Evolutionary conservation across 2,113 vertebrate species (phyloP).

Genomic region (Glareola pratincola): DNA sequence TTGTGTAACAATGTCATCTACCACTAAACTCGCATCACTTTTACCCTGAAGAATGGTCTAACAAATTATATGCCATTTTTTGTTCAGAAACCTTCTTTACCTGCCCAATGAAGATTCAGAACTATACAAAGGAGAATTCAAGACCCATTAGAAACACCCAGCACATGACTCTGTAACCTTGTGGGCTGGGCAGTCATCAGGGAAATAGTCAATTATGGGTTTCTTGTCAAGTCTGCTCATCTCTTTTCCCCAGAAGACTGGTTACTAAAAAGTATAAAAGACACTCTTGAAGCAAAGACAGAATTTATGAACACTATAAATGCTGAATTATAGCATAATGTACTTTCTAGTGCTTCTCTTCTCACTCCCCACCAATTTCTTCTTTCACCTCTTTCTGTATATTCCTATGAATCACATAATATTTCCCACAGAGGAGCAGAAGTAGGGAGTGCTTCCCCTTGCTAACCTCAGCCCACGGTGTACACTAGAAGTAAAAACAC

Average conservation of each 20-base stretch:
- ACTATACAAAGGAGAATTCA: neutral
- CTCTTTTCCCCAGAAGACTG: neutral
- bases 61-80: neutral
- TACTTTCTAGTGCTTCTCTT: neutral
- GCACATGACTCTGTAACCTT: neutral
- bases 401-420: neutral
- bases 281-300: neutral
- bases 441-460: neutral
- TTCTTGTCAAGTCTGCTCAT: neutral
- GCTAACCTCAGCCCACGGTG: neutral
- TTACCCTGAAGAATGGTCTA: neutral
- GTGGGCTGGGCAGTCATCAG: neutral
- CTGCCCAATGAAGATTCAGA: neutral
- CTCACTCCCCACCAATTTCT: neutral
- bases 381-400: neutral
- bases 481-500: neutral
- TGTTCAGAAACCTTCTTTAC: neutral
- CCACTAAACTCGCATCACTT: neutral
- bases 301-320: slow-evolving; percentile 29
- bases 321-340: neutral
- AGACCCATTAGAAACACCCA: neutral
- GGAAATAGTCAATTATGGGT: neutral
- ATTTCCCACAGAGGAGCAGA: neutral
- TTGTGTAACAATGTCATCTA: neutral
- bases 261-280: neutral